Evolutionary conservation across 1,140 invertebrate genomes (phyloP).

Genomic region (Temnothorax longispinosus): DNA sequence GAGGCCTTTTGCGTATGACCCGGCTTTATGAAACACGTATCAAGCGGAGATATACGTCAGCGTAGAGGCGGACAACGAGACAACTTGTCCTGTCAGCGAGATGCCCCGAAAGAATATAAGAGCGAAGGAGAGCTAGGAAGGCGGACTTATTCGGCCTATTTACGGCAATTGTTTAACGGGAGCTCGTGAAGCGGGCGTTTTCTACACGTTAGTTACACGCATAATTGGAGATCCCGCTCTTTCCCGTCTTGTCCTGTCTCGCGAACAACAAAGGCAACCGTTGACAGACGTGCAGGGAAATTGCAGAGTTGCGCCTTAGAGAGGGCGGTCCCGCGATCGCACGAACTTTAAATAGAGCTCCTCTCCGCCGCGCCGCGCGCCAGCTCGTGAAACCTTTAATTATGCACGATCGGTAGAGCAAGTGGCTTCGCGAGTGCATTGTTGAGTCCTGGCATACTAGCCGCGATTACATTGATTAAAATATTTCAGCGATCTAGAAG

Average conservation of each 20-base stretch:
- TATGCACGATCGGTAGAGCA: slow-evolving; percentile 28
- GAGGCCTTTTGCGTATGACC: slow-evolving; percentile 24
- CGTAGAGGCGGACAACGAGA: slow-evolving; percentile 20
- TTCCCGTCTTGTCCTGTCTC: slow-evolving; percentile 40
- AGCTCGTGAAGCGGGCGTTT: slow-evolving; percentile 42
- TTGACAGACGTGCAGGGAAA: slow-evolving; percentile 60
- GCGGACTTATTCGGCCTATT: slow-evolving; percentile 59
- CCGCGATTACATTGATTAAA: slow-evolving; percentile 33
- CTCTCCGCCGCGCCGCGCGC: neutral
- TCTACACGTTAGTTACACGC: slow-evolving; percentile 47
- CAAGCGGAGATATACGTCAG: slow-evolving; percentile 26
- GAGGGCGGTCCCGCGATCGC: slow-evolving; percentile 40
- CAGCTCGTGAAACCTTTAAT: slow-evolving; percentile 19
- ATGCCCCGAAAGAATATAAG: slow-evolving; percentile 26
- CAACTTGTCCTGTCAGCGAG: slow-evolving; percentile 25
- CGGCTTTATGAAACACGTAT: neutral
- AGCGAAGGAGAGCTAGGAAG: slow-evolving; percentile 35
- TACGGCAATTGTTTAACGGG: slow-evolving; percentile 60
- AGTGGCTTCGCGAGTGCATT: slow-evolving; percentile 19
- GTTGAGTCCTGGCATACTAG: neutral
- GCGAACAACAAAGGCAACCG: slow-evolving; percentile 41
- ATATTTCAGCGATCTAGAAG: slow-evolving; percentile 22
- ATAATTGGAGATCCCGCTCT: slow-evolving; percentile 64
- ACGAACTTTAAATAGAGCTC: slow-evolving; percentile 37
- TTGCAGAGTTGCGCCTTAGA: slow-evolving; percentile 53